Conservation (phyloP, 1,140 invertebrate genomes). For the Scaptomyza montana region DNA sequence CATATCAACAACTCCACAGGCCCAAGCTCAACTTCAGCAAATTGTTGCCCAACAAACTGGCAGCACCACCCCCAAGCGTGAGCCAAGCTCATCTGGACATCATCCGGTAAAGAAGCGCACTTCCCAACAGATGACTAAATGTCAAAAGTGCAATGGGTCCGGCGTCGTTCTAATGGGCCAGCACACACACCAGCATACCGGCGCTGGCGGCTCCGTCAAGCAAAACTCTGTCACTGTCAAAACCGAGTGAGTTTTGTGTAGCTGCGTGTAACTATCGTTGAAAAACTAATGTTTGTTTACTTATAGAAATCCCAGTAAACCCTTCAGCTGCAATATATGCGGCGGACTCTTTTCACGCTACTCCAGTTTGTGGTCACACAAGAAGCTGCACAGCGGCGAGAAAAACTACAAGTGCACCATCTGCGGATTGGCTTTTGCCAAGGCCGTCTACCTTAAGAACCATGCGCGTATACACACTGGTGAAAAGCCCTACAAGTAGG, state of each 20-base stretch:
- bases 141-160: conserved; percentile 93
- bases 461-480: conserved; percentile 93
- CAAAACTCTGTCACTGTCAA: conserved; percentile 63
- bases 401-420: conserved; percentile 96
- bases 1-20: conserved; percentile 76
- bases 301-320: conserved; percentile 85
- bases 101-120: conserved; percentile 93
- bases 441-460: conserved; percentile 95
- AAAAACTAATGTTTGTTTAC: conserved; percentile 36
- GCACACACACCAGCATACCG: conserved; percentile 50
- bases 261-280: conserved; percentile 17
- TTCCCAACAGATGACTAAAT: conserved; percentile 92
- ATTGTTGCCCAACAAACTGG: conserved; percentile 73
- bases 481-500: conserved; percentile 92
- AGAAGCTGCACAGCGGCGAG: conserved; percentile 93
- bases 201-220: conserved; percentile 57
- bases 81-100: conserved; percentile 84
- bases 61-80: conserved; percentile 66
- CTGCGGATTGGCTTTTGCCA: conserved; percentile 96
- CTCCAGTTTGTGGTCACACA: conserved; percentile 93
- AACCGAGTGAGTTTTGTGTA: conserved; percentile 69
- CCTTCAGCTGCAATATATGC: conserved; percentile 94
- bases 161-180: conserved; percentile 92
- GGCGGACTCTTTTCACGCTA: conserved; percentile 92
- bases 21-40: conserved; percentile 72